Evolutionary conservation across 2,888 invertebrate species (phyloP).

Genomic region (Charanyca ferruginea): DNA sequence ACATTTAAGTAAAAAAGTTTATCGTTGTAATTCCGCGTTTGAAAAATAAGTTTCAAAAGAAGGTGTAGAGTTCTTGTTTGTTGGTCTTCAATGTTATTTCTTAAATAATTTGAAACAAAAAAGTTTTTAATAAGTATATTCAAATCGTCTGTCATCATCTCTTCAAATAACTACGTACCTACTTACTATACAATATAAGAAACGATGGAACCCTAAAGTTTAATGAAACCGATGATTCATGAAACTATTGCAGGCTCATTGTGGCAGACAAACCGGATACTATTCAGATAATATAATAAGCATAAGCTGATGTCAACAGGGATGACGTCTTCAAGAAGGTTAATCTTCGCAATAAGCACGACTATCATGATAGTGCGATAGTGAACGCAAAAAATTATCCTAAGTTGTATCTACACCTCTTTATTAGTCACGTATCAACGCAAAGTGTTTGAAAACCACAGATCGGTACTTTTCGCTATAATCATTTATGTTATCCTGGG

Average conservation of each 20-base stretch:
- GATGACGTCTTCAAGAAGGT: constrained; percentile 78
- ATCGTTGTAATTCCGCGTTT: constrained; percentile 60
- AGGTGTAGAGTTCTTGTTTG: constrained; percentile 2
- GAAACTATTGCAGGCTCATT: constrained; percentile 69
- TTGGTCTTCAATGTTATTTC: constrained; percentile 5
- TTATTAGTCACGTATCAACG: constrained; percentile 59
- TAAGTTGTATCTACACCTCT: constrained; percentile 50
- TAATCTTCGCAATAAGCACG: constrained; percentile 72
- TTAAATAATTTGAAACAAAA: constrained; percentile 9
- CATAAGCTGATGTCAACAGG: constrained; percentile 85
- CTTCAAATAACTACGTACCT: background rate
- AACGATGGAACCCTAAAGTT: constrained; percentile 63
- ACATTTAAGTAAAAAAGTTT: constrained; percentile 52
- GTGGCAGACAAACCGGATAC: constrained; percentile 81
- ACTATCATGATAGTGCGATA: constrained; percentile 66
- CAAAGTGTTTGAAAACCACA: constrained; percentile 34
- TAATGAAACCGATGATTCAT: constrained; percentile 74
- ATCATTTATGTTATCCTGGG: constrained; percentile 15
- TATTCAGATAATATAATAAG: constrained; percentile 74
- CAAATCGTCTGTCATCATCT: background rate
- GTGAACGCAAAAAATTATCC: constrained; percentile 56
- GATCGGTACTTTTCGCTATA: constrained; percentile 27
- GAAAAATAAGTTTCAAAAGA: constrained; percentile 22
- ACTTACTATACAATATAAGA: background rate
- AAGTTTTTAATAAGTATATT: constrained; percentile 6